A percentile compares a stretch with the other conserved stretches of the same genome.
Evolutionary conservation across 35 echinoderm and acorn worm genomes (phyloP).

Genomic region (Lytechinus variegatus): DNA sequence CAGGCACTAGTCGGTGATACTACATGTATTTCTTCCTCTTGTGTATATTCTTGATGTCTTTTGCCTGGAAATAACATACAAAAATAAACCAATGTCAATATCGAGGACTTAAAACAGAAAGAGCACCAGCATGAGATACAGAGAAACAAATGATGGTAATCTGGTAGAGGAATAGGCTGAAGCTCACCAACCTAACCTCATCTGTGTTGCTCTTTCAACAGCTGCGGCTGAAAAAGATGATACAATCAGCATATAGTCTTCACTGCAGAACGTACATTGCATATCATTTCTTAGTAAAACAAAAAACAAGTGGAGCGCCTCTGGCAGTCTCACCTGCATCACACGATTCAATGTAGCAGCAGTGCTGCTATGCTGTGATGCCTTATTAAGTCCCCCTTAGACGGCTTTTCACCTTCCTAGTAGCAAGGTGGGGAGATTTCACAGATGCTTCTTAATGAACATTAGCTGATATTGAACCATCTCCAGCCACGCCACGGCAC

Average conservation of each 20-base stretch:
- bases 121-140: slow-evolving; percentile 33
- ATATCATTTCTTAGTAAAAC: not conserved
- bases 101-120: slow-evolving; percentile 50
- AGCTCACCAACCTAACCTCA: slow-evolving; percentile 53
- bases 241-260: no score
- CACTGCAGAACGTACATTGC: no score
- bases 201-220: slow-evolving; percentile 69
- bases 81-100: slow-evolving; percentile 26
- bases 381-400: slow-evolving; percentile 46
- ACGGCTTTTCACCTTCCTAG: slow-evolving; percentile 44
- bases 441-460: slow-evolving; percentile 33
- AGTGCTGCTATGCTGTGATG: not conserved
- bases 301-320: not conserved
- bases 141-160: not conserved
- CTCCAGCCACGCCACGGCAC: no score
- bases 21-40: no score
- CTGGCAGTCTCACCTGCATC: slow-evolving; percentile 23
- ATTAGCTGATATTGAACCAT: not conserved
- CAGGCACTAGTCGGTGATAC: no score
- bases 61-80: no score
- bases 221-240: not conserved
- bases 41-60: no score
- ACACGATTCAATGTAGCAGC: slow-evolving; percentile 44
- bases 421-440: slow-evolving; percentile 41
- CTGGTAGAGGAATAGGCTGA: slow-evolving; percentile 47